Evolutionary conservation across 2,888 invertebrate species (phyloP).

Genomic region (Autographa gamma): DNA sequence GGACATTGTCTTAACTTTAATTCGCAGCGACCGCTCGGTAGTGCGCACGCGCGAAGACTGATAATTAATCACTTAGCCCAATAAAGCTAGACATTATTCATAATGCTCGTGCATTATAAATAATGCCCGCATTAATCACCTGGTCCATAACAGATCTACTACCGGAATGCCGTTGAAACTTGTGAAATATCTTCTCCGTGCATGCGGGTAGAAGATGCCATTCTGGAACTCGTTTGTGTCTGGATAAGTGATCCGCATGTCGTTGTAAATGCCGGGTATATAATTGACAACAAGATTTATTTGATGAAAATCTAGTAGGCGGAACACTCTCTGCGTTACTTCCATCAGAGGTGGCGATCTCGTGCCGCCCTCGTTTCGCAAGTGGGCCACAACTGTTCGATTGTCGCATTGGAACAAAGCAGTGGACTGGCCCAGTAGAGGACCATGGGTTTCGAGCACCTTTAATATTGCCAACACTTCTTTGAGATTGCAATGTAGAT

Average conservation of each 20-base stretch:
- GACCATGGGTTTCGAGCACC: conserved; percentile 21
- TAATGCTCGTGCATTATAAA: too few species aligned
- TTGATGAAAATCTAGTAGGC: conserved; percentile 34
- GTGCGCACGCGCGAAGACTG: too few species aligned
- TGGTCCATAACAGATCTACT: conserved; percentile 59
- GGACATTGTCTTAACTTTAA: too few species aligned
- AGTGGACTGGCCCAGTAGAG: neutral
- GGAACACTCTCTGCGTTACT: conserved; percentile 39
- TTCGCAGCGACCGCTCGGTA: too few species aligned
- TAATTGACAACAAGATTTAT: conserved; percentile 40
- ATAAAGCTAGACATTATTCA: too few species aligned
- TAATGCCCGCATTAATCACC: too few species aligned
- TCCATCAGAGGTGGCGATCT: conserved; percentile 47
- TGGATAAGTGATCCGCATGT: conserved; percentile 50
- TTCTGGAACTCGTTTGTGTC: conserved; percentile 40
- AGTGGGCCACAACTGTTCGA: conserved; percentile 51
- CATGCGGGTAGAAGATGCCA: conserved; percentile 49
- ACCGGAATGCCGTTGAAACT: conserved; percentile 50
- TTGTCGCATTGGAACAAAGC: conserved; percentile 58
- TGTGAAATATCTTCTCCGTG: conserved; percentile 38
- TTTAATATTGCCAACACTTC: conserved; percentile 50
- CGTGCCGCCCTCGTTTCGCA: conserved; percentile 62
- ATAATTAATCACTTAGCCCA: too few species aligned
- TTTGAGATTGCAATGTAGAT: conserved; percentile 50
- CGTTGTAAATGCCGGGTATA: conserved; percentile 51